These are phyloP conservation scores for Hydrocynus forskahlii DNA, from an alignment of 2,797 vertebrate species.

Conservation along the genomic window DNA sequence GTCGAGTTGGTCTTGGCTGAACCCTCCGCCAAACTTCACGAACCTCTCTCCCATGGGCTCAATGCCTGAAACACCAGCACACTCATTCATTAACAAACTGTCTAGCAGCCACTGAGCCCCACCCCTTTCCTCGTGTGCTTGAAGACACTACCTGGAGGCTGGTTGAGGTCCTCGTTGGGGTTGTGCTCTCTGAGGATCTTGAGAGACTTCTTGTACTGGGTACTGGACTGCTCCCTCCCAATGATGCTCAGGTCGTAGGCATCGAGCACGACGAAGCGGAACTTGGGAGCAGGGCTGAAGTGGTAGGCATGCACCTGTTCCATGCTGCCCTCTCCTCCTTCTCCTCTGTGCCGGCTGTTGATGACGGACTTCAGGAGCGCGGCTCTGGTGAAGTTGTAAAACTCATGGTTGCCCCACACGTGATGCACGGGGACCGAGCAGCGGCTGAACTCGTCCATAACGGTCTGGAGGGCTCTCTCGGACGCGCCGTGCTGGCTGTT, in stretches of 20 bases:
- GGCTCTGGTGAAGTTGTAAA: slow-evolving; percentile 90
- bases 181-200: slow-evolving; percentile 81
- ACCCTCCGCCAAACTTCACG: too few relatives aligned
- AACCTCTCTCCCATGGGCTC: too few relatives aligned
- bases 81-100: too few relatives aligned
- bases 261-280: slow-evolving; percentile 88
- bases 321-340: not conserved
- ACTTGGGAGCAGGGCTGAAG: slow-evolving; percentile 81
- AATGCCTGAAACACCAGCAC: too few relatives aligned
- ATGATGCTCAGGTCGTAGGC: slow-evolving; percentile 87
- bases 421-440: slow-evolving; percentile 82
- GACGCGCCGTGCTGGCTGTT: slow-evolving; percentile 77
- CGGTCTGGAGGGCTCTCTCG: slow-evolving; percentile 75
- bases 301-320: slow-evolving; percentile 81
- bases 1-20: too few relatives aligned
- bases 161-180: slow-evolving; percentile 84
- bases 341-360: slow-evolving; percentile 70
- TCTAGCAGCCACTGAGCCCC: too few relatives aligned
- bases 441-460: slow-evolving; percentile 76
- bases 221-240: slow-evolving; percentile 78
- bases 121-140: too few relatives aligned
- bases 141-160: slow-evolving; percentile 72
- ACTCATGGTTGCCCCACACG: slow-evolving; percentile 95
- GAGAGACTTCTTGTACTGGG: slow-evolving; percentile 75
- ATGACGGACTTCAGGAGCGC: slow-evolving; percentile 76